phyloP scores from a whole-genome alignment of 2,113 vertebrate genomes.

The Aspidoscelis tigris region DNA sequence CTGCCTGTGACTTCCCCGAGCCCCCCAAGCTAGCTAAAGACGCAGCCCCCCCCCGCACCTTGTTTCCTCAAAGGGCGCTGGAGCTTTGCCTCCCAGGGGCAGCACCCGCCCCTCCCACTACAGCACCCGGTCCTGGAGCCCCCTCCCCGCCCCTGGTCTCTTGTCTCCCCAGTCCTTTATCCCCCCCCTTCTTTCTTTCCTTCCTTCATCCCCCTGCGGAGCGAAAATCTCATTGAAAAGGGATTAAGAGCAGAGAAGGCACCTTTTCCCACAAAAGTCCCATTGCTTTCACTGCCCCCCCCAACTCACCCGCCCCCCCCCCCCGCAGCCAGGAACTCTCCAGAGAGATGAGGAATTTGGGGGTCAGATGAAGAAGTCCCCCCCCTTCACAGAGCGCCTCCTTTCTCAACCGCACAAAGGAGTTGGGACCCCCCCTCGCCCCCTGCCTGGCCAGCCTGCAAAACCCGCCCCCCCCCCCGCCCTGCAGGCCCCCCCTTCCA shows the following conservation, averaged over 20 bases:
- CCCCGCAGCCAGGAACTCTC: not conserved
- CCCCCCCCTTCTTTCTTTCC: not conserved
- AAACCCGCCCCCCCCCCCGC: not conserved
- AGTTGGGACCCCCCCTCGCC: no score
- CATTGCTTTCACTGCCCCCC: not conserved
- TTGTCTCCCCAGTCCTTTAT: no score
- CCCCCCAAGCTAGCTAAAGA: no score
- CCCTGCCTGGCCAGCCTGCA: not conserved
- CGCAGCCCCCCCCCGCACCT: no score
- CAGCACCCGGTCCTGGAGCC: not conserved
- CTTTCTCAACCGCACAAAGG: not conserved
- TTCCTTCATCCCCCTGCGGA: not conserved
- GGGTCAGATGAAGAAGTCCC: no score
- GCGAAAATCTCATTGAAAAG: conserved; percentile 22
- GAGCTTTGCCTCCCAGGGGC: no score
- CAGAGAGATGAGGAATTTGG: not conserved
- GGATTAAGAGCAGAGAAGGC: not conserved
- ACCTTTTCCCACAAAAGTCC: no score
- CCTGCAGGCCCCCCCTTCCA: not conserved
- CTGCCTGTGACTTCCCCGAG: no score
- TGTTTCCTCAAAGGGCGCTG: no score
- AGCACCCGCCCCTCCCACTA: no score
- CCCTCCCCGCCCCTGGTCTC: not conserved
- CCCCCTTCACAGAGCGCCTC: not conserved
- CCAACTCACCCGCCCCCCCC: not conserved